A percentile compares a stretch with the other conserved stretches of the same genome.
phyloP scores from a whole-genome alignment of 2,113 vertebrate genomes.

The Neodontobutis hainanensis region DNA sequence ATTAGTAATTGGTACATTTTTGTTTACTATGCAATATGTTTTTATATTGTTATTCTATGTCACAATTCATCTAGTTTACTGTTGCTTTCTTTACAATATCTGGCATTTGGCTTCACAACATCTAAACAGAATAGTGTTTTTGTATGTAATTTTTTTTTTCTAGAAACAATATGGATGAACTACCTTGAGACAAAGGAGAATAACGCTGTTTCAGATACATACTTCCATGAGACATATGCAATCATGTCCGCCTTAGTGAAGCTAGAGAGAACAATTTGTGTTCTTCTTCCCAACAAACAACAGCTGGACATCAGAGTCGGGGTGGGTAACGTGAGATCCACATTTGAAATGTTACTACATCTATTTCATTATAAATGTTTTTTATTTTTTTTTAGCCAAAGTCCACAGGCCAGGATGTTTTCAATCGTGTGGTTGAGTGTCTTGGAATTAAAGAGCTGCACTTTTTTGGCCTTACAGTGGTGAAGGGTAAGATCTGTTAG shows the following conservation, averaged over 20 bases:
- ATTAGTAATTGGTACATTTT: background rate
- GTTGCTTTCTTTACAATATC: conserved; percentile 6
- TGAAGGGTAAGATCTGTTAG: conserved; percentile 81
- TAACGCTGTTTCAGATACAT: background rate
- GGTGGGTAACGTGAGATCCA: conserved; percentile 69
- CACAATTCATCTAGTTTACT: background rate
- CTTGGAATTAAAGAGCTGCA: conserved; percentile 85
- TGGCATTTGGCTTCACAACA: too few species aligned
- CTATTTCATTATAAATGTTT: background rate
- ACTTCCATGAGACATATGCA: conserved; percentile 21
- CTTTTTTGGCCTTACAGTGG: conserved; percentile 89
- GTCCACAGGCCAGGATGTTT: conserved; percentile 87
- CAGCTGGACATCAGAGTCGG: conserved; percentile 82
- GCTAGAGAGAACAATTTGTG: conserved; percentile 81
- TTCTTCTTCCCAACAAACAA: conserved; percentile 85
- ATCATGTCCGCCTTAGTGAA: conserved; percentile 73
- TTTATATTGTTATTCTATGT: background rate
- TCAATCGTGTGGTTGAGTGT: conserved; percentile 80
- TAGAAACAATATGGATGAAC: conserved; percentile 55
- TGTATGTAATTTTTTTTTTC: conserved; percentile 6
- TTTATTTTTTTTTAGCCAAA: conserved; percentile 75
- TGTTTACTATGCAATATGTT: background rate
- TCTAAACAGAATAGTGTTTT: too few species aligned
- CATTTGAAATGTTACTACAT: background rate
- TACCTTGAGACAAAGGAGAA: conserved; percentile 15